Evolutionary conservation across 1,140 invertebrate species (phyloP).

Genomic region (Argopecten irradians): DNA sequence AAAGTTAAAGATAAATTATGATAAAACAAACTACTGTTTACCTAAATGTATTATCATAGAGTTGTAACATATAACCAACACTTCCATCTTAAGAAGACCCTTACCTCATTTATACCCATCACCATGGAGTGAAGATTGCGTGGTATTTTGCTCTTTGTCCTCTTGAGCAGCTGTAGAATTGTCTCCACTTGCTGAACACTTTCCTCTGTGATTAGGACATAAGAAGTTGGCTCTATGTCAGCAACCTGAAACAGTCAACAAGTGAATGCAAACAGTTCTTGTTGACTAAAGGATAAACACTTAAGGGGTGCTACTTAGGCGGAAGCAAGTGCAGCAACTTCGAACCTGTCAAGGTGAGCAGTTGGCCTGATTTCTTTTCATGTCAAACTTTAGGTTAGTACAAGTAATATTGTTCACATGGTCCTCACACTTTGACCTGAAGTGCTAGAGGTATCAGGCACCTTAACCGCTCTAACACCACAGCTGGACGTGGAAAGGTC

Average conservation of each 20-base stretch:
- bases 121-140: conserved; percentile 47
- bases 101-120: conserved; percentile 57
- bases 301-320: no score
- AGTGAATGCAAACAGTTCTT: no score
- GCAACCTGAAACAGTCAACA: conserved; percentile 41
- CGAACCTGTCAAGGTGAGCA: no score
- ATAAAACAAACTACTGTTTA: background rate
- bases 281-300: no score
- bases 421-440: no score
- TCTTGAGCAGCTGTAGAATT: conserved; percentile 49
- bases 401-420: background rate
- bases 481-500: no score
- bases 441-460: no score
- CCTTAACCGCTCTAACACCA: no score
- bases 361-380: background rate
- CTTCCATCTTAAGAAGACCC: no score
- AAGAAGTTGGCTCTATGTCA: conserved; percentile 48
- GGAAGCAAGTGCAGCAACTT: no score
- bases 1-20: background rate
- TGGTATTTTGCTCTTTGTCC: conserved; percentile 50
- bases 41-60: background rate
- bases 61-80: background rate
- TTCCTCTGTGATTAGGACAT: conserved; percentile 60
- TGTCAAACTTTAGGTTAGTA: conserved; percentile 1
- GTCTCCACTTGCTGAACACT: conserved; percentile 44